Conservation (phyloP, 2,797 vertebrate species). For the Otolemur crassicaudatus region DNA sequence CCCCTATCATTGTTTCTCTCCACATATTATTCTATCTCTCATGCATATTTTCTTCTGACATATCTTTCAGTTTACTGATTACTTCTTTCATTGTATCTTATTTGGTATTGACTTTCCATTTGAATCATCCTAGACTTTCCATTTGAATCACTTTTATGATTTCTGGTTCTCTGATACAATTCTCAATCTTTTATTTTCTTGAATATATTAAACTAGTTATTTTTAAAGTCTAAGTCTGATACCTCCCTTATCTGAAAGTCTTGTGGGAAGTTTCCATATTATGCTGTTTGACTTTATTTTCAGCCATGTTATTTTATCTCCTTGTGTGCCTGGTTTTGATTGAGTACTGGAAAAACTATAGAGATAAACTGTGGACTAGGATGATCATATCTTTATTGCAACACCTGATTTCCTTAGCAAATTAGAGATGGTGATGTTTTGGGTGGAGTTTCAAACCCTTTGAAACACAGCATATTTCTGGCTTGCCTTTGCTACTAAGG, state of each 20-base stretch:
- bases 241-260: background rate
- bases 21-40: background rate
- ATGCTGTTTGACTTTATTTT: constrained; percentile 28
- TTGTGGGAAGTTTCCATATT: background rate
- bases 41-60: background rate
- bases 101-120: background rate
- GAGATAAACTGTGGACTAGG: background rate
- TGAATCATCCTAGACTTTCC: background rate
- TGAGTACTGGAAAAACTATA: background rate
- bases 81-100: background rate
- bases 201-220: background rate
- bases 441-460: background rate
- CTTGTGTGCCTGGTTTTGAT: background rate
- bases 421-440: background rate
- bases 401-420: background rate
- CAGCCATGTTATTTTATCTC: background rate
- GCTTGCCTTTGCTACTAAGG: background rate
- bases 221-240: background rate
- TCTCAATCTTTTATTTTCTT: background rate
- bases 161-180: background rate
- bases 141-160: background rate
- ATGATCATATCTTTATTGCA: background rate
- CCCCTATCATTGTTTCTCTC: background rate
- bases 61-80: background rate
- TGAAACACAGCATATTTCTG: background rate